Evolutionary conservation across 2,113 vertebrate genomes (phyloP).

Genomic region (Sturnira hondurensis): DNA sequence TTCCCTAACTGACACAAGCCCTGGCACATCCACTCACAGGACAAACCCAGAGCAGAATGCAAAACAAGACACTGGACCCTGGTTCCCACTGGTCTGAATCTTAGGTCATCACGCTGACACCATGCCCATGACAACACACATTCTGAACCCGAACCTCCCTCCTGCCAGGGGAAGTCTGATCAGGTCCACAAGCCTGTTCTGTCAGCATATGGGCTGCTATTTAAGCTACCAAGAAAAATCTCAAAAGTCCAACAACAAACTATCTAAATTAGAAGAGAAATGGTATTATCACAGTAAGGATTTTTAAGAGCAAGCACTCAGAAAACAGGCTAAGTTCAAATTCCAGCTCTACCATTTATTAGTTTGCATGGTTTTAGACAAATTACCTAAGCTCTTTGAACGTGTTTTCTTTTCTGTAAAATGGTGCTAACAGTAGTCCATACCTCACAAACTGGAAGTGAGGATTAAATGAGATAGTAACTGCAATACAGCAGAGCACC

Average conservation of each 20-base stretch:
- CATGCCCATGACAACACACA: background rate
- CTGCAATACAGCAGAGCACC: background rate
- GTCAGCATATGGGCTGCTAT: background rate
- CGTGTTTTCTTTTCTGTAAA: background rate
- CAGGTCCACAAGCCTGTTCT: background rate
- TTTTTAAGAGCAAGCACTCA: background rate
- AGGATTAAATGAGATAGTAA: background rate
- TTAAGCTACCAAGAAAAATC: background rate
- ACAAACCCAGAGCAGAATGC: background rate
- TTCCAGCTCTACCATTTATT: background rate
- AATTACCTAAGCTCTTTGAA: background rate
- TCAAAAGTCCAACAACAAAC: background rate
- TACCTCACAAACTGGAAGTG: background rate
- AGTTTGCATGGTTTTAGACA: background rate
- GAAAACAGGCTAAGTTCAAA: background rate
- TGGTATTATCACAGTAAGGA: background rate
- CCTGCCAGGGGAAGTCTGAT: background rate
- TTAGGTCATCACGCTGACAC: background rate
- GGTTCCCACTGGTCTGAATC: background rate
- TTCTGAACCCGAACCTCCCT: background rate
- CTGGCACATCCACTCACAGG: background rate
- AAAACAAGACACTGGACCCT: background rate
- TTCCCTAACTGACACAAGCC: slow-evolving; percentile 38
- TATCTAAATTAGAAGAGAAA: slow-evolving; percentile 10
- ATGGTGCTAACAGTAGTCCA: background rate